Base-by-base conservation (phyloP, 2,888 invertebrate genomes). In the Auanema sp. region DNA sequence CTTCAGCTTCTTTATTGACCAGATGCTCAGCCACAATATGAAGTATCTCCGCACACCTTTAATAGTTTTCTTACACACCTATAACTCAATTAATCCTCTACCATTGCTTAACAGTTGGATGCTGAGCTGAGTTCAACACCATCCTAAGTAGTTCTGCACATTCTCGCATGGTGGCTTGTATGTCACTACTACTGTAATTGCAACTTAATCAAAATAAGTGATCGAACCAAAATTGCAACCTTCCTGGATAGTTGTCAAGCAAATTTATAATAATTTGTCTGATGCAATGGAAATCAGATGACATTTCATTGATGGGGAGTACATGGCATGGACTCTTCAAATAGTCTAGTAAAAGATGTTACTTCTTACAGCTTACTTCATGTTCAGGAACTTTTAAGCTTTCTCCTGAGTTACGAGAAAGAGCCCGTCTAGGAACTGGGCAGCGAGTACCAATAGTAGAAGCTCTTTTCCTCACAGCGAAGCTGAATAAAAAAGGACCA, bases 1-100 rank as follows among this genome's bases (percentile, higher is more conserved):
- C 85, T 16, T 85, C 85, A 69, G 86, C 85, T 66, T 84, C 84
- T 43, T 84, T 84, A 80, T 16, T 21, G 11, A 18, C 72, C 61
- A 82, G 71, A 53, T 78, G 76, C 1, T 68, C 66, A 50, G 67
- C 72, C 44, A 83, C 78, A 41, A 80, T 77, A 42, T 77, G 72
- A 41, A 83, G 73, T 33, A 83, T 81, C 59, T 83, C 83, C 6
- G 78, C 72, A 58, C 82, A 83, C 79, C 79, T 75, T 44, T 49
- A 61, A 47, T 42, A 56, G 10, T 47, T 42, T 55, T 14, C 25
- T 60, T 44, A 23, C 25, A 58, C 21, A 21, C 42, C 42, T 1
- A 44, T 23, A 42, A 42, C 33, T 33, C 55, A 33, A 14, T 41
- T 18, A 16, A 47, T 11, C 25, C 33, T 51, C 10, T 47, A 75